phyloP scores from a whole-genome alignment of 1,140 invertebrate genomes.

The Calycopis cecrops region DNA sequence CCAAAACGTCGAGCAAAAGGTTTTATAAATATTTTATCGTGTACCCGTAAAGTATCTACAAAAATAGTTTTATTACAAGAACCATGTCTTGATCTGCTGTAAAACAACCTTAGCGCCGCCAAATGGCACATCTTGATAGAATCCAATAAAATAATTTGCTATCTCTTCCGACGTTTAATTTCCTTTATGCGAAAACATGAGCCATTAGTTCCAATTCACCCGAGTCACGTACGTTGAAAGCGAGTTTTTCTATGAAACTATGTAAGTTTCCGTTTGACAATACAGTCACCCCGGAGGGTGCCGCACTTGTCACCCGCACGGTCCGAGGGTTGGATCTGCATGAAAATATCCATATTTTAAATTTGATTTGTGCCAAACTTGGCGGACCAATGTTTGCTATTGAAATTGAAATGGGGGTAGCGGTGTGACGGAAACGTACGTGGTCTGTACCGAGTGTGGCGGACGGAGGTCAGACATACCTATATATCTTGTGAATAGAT shows the following conservation, averaged over 20 bases:
- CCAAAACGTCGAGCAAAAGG: no score
- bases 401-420: slow-evolving; percentile 59
- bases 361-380: slow-evolving; percentile 64
- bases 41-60: no score
- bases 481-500: no score
- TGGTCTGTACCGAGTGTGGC: not conserved
- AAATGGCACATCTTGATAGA: no score
- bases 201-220: slow-evolving; percentile 15
- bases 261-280: not conserved
- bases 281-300: slow-evolving; percentile 9
- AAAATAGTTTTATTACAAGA: no score
- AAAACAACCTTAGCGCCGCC: no score
- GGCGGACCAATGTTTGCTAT: slow-evolving; percentile 69
- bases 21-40: no score
- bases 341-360: slow-evolving; percentile 73
- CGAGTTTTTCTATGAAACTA: slow-evolving; percentile 5
- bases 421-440: slow-evolving; percentile 60
- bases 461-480: no score
- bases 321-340: slow-evolving; percentile 59
- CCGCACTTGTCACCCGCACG: slow-evolving; percentile 61
- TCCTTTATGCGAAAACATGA: no score
- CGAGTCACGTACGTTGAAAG: slow-evolving; percentile 23
- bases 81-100: no score
- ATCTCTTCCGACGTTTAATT: no score
- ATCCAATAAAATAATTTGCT: no score